Base-by-base conservation (phyloP, 92 coral and sea anemone species). In the Porites divaricata region DNA sequence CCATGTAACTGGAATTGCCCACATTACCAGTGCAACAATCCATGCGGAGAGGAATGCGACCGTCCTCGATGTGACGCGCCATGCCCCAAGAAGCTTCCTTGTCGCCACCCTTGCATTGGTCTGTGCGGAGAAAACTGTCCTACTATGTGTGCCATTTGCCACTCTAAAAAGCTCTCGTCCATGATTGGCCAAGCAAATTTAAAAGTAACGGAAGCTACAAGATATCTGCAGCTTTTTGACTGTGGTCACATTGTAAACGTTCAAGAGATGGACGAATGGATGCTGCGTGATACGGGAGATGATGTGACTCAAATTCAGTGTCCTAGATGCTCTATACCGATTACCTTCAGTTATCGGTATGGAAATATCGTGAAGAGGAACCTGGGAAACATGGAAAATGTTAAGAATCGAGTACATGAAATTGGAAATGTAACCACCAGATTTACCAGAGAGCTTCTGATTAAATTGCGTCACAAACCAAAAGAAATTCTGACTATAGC, bases 81-180 rank as follows among this genome's bases (percentile, higher is more conserved):
- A 1, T 92, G 95, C 70, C 53, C 88, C 14, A 57, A 68, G 68
- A 52, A 23, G 66, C 87, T 89, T 13, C 16, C 70, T 6, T 92
- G 95, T 61, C 90, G 87, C 26, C 98, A 94, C 77, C 88, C 85
- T 19, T 94, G 98, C 41, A 83, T 89, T 57, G 98, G 98, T 64
- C 72, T 94, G 25, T 94, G 98, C 63, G 98, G 98, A 45, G 98
- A 94, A 71, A 6, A 56, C 74, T 94, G 98, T 63, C 98, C 98
- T 11, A 77, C 75, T 16, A 20, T 91, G 70, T 94, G 98, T 64
- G 81, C 81, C 23, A 57, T 79, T 69, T 94, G 98, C 76, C 67
- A 81, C 35, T 48, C 82, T 10, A 70, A 66, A 9, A 48, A 87
- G 70, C 84, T 89, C 12, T 71, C 81, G 24, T 74, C 78, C 6